A percentile compares a stretch with the other conserved stretches of the same genome.
Evolutionary conservation across 2,888 invertebrate species (phyloP).

Genomic region (Amiota communis): DNA sequence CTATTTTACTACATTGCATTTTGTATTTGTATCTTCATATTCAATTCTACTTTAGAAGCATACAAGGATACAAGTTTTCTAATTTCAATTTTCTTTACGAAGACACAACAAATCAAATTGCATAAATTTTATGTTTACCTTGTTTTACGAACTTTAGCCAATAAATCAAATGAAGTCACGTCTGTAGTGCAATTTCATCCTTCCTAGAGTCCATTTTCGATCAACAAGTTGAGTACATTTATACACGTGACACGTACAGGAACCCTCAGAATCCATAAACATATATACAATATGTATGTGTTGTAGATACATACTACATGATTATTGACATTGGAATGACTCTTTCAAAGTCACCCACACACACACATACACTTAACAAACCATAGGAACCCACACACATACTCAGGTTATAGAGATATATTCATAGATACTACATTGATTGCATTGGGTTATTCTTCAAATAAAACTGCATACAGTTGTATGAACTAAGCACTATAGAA

Average conservation of each 20-base stretch:
- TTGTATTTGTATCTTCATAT: neutral
- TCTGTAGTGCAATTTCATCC: slow-evolving; percentile 1
- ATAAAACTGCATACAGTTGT: too few relatives aligned
- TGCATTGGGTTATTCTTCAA: too few relatives aligned
- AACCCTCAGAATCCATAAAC: neutral
- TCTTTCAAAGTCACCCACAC: neutral
- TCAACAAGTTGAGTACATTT: slow-evolving; percentile 1
- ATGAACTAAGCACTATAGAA: neutral
- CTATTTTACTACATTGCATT: too few relatives aligned
- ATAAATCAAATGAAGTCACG: slow-evolving; percentile 25
- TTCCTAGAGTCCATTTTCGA: neutral
- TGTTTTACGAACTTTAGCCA: neutral
- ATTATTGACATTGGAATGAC: slow-evolving; percentile 5
- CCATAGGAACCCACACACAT: neutral
- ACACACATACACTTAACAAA: neutral
- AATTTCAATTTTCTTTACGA: too few relatives aligned
- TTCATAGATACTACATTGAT: too few relatives aligned
- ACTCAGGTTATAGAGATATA: too few relatives aligned
- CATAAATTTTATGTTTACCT: neutral
- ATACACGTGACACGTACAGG: neutral
- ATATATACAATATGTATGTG: too few relatives aligned
- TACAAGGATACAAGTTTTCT: neutral
- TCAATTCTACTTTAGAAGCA: neutral
- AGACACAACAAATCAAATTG: neutral
- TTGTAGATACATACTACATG: too few relatives aligned